Percentiles rank a stretch among this genome's conserved stretches.
Conservation (phyloP, 2,113 vertebrate species). For the Theristicus caerulescens region DNA sequence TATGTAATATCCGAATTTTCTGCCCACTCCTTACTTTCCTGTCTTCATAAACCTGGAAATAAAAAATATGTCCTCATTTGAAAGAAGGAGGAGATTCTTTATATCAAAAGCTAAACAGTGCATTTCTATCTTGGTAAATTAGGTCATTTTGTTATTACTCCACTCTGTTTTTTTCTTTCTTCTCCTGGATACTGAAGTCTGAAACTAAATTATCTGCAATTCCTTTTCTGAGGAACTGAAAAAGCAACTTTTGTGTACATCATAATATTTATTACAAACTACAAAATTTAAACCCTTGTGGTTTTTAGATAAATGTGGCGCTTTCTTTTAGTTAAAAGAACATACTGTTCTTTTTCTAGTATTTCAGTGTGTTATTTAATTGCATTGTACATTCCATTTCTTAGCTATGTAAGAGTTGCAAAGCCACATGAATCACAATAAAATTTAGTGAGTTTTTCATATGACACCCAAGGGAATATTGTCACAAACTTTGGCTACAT, state of each 20-base stretch:
- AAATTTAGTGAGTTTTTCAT: slow-evolving; percentile 2
- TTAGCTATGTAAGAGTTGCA: background rate
- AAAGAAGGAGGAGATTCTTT: slow-evolving; percentile 28
- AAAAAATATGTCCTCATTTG: background rate
- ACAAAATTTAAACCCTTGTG: no score
- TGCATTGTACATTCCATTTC: slow-evolving; percentile 5
- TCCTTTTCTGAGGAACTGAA: background rate
- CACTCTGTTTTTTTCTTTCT: background rate
- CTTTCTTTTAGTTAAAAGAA: background rate
- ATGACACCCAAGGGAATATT: background rate
- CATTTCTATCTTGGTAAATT: slow-evolving; percentile 5
- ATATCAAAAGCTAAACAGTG: slow-evolving; percentile 41
- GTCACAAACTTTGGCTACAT: background rate
- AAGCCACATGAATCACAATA: slow-evolving; percentile 7
- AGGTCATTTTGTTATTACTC: slow-evolving; percentile 30
- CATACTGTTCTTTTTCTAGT: background rate
- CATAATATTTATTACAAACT: background rate
- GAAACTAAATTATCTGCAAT: background rate
- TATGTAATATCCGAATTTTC: background rate
- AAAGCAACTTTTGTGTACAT: background rate
- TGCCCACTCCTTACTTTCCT: background rate
- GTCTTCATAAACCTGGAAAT: slow-evolving; percentile 3
- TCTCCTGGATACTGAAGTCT: background rate
- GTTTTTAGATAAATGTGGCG: background rate
- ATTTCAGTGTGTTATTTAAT: background rate